Conservation (phyloP, 2,888 invertebrate genomes). For the Eurytoma californica region DNA sequence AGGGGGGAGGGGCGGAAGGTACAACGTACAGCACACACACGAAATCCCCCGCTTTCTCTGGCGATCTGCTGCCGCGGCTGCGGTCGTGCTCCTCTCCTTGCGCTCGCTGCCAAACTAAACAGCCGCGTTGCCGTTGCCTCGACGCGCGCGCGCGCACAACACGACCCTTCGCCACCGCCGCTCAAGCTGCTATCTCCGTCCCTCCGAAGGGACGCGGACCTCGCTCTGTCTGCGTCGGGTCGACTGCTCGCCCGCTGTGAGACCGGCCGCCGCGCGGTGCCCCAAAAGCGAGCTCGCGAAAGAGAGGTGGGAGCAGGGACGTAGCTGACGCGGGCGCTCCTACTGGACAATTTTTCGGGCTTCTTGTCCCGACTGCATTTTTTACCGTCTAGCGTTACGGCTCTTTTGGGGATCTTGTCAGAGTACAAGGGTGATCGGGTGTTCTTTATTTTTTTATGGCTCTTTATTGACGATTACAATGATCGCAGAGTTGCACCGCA, state of each 20-base stretch:
- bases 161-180: background rate
- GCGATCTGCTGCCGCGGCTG: constrained; percentile 42
- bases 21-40: background rate
- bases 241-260: constrained; percentile 15
- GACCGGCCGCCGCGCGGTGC: background rate
- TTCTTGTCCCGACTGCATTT: background rate
- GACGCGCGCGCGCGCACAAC: constrained; percentile 24
- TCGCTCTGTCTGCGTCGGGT: constrained; percentile 24
- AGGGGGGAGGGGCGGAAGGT: constrained; percentile 15
- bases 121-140: constrained; percentile 36
- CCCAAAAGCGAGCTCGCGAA: background rate
- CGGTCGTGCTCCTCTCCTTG: constrained; percentile 23
- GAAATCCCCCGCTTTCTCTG: constrained; percentile 24
- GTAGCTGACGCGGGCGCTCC: constrained; percentile 4
- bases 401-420: background rate
- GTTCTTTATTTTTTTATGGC: constrained; percentile 39
- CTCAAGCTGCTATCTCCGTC: constrained; percentile 3
- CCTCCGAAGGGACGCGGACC: constrained; percentile 33
- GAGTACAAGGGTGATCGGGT: constrained; percentile 18
- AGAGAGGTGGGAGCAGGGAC: constrained; percentile 33
- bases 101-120: constrained; percentile 50
- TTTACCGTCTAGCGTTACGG: background rate
- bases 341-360: constrained; percentile 45
- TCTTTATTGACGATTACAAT: constrained; percentile 5
- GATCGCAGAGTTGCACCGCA: background rate